phyloP scores from a whole-genome alignment of 2,888 invertebrate genomes.

The Agrypnus murinus region DNA sequence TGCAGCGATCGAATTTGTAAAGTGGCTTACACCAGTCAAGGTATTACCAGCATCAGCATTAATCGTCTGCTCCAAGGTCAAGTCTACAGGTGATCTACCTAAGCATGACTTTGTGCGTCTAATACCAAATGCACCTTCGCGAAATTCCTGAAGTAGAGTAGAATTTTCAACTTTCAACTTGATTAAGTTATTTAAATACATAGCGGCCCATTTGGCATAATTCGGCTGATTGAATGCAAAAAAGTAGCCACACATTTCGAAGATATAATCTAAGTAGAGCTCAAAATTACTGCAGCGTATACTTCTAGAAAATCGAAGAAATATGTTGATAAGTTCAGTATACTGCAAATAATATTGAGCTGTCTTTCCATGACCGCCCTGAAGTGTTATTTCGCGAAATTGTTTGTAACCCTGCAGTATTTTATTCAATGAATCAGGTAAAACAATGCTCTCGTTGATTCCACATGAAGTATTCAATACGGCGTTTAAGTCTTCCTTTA shows the following conservation, averaged over 20 bases:
- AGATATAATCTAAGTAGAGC: slow-evolving; percentile 34
- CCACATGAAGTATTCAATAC: slow-evolving; percentile 50
- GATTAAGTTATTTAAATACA: too few relatives aligned
- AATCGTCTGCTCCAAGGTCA: slow-evolving; percentile 59
- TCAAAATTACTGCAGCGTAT: slow-evolving; percentile 44
- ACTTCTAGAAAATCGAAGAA: slow-evolving; percentile 31
- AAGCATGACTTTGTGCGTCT: slow-evolving; percentile 2
- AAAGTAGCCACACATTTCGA: slow-evolving; percentile 40
- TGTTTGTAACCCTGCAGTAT: too few relatives aligned
- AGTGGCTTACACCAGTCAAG: slow-evolving; percentile 50
- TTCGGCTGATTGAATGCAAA: too few relatives aligned
- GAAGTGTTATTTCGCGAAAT: too few relatives aligned
- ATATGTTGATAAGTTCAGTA: too few relatives aligned
- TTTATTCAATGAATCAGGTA: too few relatives aligned
- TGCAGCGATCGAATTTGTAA: slow-evolving; percentile 55
- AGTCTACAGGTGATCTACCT: slow-evolving; percentile 44
- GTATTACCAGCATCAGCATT: slow-evolving; percentile 59
- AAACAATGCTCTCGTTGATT: slow-evolving; percentile 52
- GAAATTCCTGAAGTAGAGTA: too few relatives aligned
- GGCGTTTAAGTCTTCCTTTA: slow-evolving; percentile 53
- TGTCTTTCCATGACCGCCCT: too few relatives aligned
- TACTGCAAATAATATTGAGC: too few relatives aligned
- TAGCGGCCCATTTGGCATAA: too few relatives aligned
- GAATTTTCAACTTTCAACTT: too few relatives aligned
- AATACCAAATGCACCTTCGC: too few relatives aligned